Percentiles rank a stretch among this genome's conserved stretches.
phyloP scores from a whole-genome alignment of 37 sponge, comb jelly and placozoan genomes.

The Crambe crambe region DNA sequence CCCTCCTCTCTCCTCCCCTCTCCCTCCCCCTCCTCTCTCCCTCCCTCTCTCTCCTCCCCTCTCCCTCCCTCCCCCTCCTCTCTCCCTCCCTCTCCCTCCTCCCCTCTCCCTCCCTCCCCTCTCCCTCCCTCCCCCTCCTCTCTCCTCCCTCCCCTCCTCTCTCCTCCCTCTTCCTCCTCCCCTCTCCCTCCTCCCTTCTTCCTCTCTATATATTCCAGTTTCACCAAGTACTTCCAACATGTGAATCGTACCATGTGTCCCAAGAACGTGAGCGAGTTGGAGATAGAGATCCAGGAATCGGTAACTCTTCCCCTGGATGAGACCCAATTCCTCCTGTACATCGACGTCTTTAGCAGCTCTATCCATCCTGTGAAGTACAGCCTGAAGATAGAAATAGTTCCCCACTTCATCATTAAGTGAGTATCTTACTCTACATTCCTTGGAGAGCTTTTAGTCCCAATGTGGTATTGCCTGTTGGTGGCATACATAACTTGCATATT shows the following conservation, averaged over 20 bases:
- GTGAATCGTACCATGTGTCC: constrained; percentile 31
- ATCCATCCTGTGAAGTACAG: not conserved
- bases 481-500: not conserved
- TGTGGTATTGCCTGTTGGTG: not conserved
- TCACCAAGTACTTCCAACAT: constrained; percentile 2
- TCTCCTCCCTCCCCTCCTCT: not conserved
- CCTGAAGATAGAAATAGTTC: constrained; percentile 29
- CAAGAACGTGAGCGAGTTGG: not conserved
- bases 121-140: too few relatives aligned
- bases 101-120: too few relatives aligned
- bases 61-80: not conserved
- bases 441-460: not conserved
- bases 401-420: constrained; percentile 20
- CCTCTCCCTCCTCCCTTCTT: too few relatives aligned
- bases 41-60: constrained; percentile 31
- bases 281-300: not conserved
- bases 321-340: constrained; percentile 7
- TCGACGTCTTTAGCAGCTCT: constrained; percentile 53
- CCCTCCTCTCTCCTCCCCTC: too few relatives aligned
- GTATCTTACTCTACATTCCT: not conserved
- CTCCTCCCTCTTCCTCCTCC: not conserved
- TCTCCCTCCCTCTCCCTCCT: not conserved
- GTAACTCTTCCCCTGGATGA: not conserved
- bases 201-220: too few relatives aligned
- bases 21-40: constrained; percentile 9